Evolutionary conservation across 2,888 invertebrate genomes (phyloP).

Genomic region (Philaethria dido): DNA sequence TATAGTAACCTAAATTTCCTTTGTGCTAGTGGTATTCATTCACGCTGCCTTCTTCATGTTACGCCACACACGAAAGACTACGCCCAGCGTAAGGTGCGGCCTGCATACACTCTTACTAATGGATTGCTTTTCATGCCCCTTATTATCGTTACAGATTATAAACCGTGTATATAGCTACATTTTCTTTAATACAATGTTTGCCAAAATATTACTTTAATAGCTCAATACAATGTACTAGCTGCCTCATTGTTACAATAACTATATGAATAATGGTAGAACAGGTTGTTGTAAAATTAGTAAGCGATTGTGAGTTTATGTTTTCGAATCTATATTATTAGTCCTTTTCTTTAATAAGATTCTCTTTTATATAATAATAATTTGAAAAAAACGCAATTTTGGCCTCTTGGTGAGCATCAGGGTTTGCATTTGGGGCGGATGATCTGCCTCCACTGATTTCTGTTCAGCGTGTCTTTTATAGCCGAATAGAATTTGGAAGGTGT

Average conservation of each 20-base stretch:
- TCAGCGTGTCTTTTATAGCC: too few species aligned
- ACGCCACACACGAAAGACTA: slow-evolving; percentile 52
- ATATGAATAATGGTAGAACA: background rate
- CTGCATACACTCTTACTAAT: slow-evolving; percentile 73
- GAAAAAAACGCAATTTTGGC: too few species aligned
- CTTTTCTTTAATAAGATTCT: too few species aligned
- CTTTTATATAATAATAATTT: too few species aligned
- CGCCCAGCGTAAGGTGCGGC: slow-evolving; percentile 61
- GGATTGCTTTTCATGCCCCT: slow-evolving; percentile 65
- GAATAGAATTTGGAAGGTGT: too few species aligned
- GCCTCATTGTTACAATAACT: background rate
- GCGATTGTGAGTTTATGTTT: too few species aligned
- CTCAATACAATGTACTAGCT: slow-evolving; percentile 1
- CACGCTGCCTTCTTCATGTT: slow-evolving; percentile 24
- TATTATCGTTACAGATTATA: slow-evolving; percentile 48
- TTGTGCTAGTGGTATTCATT: slow-evolving; percentile 9
- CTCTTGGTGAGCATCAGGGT: too few species aligned
- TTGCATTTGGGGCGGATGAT: too few species aligned
- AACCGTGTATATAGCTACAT: slow-evolving; percentile 29
- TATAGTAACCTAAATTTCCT: background rate
- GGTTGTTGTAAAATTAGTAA: background rate
- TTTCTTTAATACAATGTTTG: slow-evolving; percentile 15
- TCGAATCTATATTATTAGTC: too few species aligned
- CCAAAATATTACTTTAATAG: slow-evolving; percentile 7
- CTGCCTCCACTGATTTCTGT: too few species aligned